Evolutionary conservation across 1,140 invertebrate genomes (phyloP), one percentile per base, ranked within the genome.

Genomic region (Drosophila arizonae): DNA sequence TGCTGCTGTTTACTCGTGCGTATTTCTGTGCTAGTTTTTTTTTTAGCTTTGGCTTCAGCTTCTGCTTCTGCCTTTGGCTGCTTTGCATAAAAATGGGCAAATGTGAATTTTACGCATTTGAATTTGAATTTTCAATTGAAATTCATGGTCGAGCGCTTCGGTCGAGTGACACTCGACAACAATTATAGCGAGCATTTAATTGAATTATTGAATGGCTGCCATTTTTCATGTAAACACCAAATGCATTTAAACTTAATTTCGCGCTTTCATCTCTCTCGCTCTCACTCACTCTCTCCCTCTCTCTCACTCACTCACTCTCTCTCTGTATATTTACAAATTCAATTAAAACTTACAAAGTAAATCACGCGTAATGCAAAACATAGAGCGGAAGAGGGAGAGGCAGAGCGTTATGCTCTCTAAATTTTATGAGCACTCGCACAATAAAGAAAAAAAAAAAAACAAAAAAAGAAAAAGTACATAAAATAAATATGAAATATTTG

Each of bases 401-500:
- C 10, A 11, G 10, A 10, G 0, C 36, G 36, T 11, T 13, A 39
- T 11, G 36, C 36, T 39, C 36, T 39, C 36, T 39, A 39, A 39
- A 39, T 39, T 64, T 74, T 74, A 70, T 54, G 48, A 39, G 65
- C 61, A 77, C 74, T 76, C 45, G 51, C 33, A 70, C 54, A 56
- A 73, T 30, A 30, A 30, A n/a, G n/a, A n/a, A 30, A 30, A 30
- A 30, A 30, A 6, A 70, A 54, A 61, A 73, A 73, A 36, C 6
- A 15, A 8, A 1, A 17, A 17, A 17, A 17, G 0, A 46, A 21
- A 46, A 17, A 17, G 54, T 46, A 64, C 58, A 61, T 72, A 63
- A 76, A 76, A 76, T 76, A 76, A 72, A 76, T 72, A 76, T 79
- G 66, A 77, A 79, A 74, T 77, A 77, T 77, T 72, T 69, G 51